phyloP scores from a whole-genome alignment of 2,888 invertebrate genomes.

The Tetheella fluctuosa region DNA sequence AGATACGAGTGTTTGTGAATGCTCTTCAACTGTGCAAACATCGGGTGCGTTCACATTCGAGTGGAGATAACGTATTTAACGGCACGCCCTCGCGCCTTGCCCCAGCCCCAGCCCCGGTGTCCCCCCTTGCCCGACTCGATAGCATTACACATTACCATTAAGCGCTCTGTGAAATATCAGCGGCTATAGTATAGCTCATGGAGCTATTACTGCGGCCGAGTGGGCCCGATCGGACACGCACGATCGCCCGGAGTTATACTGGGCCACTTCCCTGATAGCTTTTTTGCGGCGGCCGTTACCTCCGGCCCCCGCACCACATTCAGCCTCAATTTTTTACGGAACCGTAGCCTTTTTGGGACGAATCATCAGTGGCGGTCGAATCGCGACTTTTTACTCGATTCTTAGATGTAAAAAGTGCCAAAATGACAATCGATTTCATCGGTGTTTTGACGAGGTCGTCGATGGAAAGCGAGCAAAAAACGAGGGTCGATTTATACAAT shows the following conservation, averaged over 20 bases:
- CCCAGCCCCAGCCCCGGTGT: background rate
- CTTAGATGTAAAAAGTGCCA: constrained; percentile 18
- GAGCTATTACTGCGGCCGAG: constrained; percentile 6
- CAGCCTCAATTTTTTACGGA: constrained; percentile 16
- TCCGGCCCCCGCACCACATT: constrained; percentile 13
- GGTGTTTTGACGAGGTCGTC: constrained; percentile 22
- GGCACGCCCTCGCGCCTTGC: background rate
- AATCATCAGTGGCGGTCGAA: constrained; percentile 16
- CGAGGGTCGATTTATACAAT: constrained; percentile 34
- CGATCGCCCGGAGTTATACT: constrained; percentile 23
- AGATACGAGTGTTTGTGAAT: constrained; percentile 21
- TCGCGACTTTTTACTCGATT: constrained; percentile 19
- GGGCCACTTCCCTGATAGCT: constrained; percentile 31
- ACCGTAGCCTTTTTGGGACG: constrained; percentile 17
- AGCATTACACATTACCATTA: background rate
- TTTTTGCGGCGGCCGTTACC: constrained; percentile 19
- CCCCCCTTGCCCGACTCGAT: background rate
- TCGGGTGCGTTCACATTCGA: constrained; percentile 20
- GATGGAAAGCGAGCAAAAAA: constrained; percentile 36
- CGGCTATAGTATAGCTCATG: background rate
- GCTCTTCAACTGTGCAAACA: constrained; percentile 34
- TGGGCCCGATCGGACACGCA: constrained; percentile 29
- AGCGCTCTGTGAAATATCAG: constrained; percentile 2
- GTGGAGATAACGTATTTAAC: constrained; percentile 9
- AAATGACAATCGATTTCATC: constrained; percentile 27